Conservation (phyloP, 92 coral and sea anemone species). For the Umimayanthus chanpuru region DNA sequence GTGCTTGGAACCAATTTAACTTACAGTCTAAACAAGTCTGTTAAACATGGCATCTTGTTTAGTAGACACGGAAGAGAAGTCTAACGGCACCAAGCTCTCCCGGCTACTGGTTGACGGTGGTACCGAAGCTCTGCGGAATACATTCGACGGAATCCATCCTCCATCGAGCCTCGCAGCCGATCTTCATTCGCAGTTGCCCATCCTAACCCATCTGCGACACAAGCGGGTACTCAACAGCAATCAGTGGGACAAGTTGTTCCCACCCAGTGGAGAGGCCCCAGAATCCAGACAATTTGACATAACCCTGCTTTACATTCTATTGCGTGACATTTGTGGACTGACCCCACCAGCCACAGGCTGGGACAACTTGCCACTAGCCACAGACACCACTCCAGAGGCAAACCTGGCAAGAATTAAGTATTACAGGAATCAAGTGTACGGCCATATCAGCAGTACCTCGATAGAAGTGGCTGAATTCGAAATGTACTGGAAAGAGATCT, state of each 20-base stretch:
- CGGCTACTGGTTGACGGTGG: slow-evolving; percentile 58
- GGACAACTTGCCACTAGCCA: slow-evolving; percentile 50
- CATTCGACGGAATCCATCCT: slow-evolving; percentile 45
- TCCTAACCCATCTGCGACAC: slow-evolving; percentile 35
- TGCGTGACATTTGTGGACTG: slow-evolving; percentile 63
- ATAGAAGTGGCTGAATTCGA: slow-evolving; percentile 43
- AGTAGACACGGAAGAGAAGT: slow-evolving; percentile 52
- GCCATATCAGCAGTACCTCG: slow-evolving; percentile 49
- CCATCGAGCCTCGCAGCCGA: slow-evolving; percentile 39
- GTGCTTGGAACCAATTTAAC: no score
- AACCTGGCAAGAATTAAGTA: slow-evolving; percentile 66
- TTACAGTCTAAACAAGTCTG: not conserved
- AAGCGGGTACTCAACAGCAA: slow-evolving; percentile 49
- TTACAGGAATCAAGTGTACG: slow-evolving; percentile 60
- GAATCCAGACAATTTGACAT: slow-evolving; percentile 63
- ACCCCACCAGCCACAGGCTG: slow-evolving; percentile 57
- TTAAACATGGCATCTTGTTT: slow-evolving; percentile 46
- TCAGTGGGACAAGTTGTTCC: slow-evolving; percentile 67
- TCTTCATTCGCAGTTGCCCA: slow-evolving; percentile 16
- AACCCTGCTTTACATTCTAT: slow-evolving; percentile 57
- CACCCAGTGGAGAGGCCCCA: slow-evolving; percentile 50
- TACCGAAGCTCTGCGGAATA: slow-evolving; percentile 46
- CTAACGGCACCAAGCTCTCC: slow-evolving; percentile 43
- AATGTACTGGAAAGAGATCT: slow-evolving; percentile 57
- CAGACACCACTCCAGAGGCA: slow-evolving; percentile 61